These are phyloP conservation scores for Meda fulgida DNA, from an alignment of 2,797 vertebrate species.

Conservation along the genomic window DNA sequence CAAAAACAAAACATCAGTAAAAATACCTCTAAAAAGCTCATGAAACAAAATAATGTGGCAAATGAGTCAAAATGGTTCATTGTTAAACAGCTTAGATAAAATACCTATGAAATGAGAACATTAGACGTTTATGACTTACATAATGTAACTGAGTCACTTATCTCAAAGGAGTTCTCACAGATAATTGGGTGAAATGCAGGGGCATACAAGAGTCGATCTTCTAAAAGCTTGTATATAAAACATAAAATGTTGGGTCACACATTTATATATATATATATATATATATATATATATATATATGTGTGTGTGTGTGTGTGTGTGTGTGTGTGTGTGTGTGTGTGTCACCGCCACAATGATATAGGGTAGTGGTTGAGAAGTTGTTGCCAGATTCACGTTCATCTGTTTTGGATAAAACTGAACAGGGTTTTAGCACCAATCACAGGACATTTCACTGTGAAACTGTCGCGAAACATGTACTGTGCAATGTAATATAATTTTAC, in stretches of 20 bases:
- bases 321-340: no score
- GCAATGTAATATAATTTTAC: not conserved
- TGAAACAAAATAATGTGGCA: slow-evolving; percentile 29
- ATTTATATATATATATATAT: no score
- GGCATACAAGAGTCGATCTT: not conserved
- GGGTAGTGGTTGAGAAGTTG: no score
- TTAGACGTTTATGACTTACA: not conserved
- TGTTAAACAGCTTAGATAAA: not conserved
- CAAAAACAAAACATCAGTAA: slow-evolving; percentile 39
- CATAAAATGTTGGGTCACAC: not conserved
- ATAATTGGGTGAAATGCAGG: not conserved
- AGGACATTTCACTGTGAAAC: no score
- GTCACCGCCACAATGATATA: no score
- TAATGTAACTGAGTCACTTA: not conserved
- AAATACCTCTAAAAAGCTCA: slow-evolving; percentile 44
- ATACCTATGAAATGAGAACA: slow-evolving; percentile 18
- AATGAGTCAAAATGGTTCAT: not conserved
- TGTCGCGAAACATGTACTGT: no score
- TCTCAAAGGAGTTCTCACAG: not conserved
- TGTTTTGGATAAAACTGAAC: not conserved
- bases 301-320: no score
- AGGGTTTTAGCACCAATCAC: no score
- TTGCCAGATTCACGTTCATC: no score
- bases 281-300: no score
- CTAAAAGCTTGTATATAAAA: not conserved